Evolutionary conservation across 2,113 vertebrate species (phyloP).

Genomic region (Zosterops hypoxanthus): DNA sequence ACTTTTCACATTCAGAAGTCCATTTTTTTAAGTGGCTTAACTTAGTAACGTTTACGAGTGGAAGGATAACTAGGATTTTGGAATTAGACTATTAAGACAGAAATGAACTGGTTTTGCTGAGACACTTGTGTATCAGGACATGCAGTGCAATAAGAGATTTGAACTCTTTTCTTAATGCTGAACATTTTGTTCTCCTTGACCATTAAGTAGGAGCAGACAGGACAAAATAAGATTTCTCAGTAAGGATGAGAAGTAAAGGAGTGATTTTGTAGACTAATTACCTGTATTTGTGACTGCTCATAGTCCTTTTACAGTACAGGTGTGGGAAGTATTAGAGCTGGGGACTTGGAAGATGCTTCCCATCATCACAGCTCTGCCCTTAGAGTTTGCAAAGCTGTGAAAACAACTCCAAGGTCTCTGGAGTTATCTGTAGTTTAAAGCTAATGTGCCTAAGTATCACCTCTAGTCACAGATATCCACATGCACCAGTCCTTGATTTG

Average conservation of each 20-base stretch:
- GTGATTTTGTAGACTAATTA: neutral
- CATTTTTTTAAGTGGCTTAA: neutral
- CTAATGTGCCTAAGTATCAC: neutral
- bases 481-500: neutral
- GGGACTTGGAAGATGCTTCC: neutral
- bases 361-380: neutral
- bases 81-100: neutral
- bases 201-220: neutral
- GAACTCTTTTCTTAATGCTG: neutral
- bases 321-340: neutral
- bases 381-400: neutral
- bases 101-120: neutral
- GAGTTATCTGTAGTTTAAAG: neutral
- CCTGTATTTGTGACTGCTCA: neutral
- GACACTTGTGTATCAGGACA: neutral
- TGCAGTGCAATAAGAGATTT: neutral
- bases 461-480: rapidly evolving
- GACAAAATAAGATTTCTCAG: neutral
- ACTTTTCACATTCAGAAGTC: neutral
- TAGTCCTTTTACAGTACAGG: neutral
- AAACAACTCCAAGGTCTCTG: neutral
- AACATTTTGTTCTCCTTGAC: neutral
- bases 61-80: neutral
- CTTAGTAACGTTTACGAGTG: neutral
- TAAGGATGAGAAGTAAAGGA: neutral